Conservation (phyloP, 2,888 invertebrate species). For the Marasmarcha lunaedactyla region DNA sequence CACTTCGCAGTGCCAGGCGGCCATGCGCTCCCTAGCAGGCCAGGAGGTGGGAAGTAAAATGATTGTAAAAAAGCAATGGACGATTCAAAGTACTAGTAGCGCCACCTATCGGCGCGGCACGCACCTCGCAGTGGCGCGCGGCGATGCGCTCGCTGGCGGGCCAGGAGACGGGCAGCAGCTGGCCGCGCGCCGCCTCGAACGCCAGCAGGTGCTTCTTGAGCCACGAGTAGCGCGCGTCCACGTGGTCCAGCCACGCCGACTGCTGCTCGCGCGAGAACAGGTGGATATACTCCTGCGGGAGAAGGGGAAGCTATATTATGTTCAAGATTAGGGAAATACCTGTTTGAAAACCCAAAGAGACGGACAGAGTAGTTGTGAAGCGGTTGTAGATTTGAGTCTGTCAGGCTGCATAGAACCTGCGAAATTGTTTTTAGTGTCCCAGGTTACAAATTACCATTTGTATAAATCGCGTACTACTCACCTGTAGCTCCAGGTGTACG, state of each 20-base stretch:
- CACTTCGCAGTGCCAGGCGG: conserved; percentile 87
- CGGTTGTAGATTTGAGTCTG: no score
- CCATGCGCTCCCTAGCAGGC: conserved; percentile 94
- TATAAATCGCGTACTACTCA: no score
- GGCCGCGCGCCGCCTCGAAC: conserved; percentile 90
- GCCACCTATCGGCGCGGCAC: no score
- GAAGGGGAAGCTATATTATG: no score
- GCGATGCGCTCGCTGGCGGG: conserved; percentile 94
- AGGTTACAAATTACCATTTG: no score
- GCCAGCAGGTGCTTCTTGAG: conserved; percentile 93
- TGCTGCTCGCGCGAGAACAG: conserved; percentile 96
- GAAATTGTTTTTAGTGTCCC: no score
- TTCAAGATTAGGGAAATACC: no score
- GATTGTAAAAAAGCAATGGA: no score
- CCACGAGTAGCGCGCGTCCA: conserved; percentile 95
- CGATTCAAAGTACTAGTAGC: no score
- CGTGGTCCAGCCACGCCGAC: conserved; percentile 95
- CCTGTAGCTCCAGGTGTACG: conserved; percentile 82
- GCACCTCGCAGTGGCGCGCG: conserved; percentile 84
- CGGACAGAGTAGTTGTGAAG: no score
- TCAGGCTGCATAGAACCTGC: no score
- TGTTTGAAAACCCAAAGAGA: no score
- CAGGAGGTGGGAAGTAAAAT: conserved; percentile 94
- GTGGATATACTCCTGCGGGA: conserved; percentile 89
- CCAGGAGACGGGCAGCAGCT: conserved; percentile 93